Evolutionary conservation across 2,888 invertebrate genomes (phyloP), one percentile per base, ranked within the genome.

Genomic region (Zootermopsis nevadensis): DNA sequence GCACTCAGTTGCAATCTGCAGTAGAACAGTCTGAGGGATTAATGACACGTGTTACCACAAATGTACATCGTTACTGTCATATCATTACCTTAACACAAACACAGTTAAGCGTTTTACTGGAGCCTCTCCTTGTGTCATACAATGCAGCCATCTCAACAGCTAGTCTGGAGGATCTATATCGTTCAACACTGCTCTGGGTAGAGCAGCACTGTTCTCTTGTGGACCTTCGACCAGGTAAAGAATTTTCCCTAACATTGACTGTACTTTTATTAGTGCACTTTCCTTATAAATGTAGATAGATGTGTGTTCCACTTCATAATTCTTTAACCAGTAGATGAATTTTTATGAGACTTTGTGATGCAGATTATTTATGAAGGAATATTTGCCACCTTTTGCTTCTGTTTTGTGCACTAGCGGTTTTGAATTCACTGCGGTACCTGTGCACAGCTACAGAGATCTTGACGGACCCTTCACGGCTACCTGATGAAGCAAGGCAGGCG

Each of bases 131-230:
- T 90, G 94, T 95, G 87, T 96, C 98, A 22, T 99, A 96, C 91
- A 98, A 97, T 89, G 94, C 95, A 87, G 95, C 96, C 88, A 98
- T 98, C 85, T 97, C 98, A 82, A 97, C 97, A 86, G 94, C 96
- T 85, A 97, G 96, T 91, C 92, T 97, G 85, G 96, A 97, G 86
- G 98, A 99, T 90, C 92, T 99, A 85, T 97, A 96, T 89, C 94
- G 97, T 86, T 97, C 98, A 86, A 97, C 97, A 84, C 92, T 97
- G 88, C 93, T 96, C 85, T 99, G 99, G 99, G 94, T 98, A 83
- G 98, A 99, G 90, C 98, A 98, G 89, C 97, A 98, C 90, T 99
- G 98, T 91, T 97, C 98, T 72, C 93, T 99, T 86, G 95, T 96
- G 86, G 95, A 97, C 91, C 94, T 99, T 90, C 93, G 99, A 87